Evolutionary conservation across 2,888 invertebrate genomes (phyloP), one percentile per base, ranked within the genome.

Genomic region (Troides helena): DNA sequence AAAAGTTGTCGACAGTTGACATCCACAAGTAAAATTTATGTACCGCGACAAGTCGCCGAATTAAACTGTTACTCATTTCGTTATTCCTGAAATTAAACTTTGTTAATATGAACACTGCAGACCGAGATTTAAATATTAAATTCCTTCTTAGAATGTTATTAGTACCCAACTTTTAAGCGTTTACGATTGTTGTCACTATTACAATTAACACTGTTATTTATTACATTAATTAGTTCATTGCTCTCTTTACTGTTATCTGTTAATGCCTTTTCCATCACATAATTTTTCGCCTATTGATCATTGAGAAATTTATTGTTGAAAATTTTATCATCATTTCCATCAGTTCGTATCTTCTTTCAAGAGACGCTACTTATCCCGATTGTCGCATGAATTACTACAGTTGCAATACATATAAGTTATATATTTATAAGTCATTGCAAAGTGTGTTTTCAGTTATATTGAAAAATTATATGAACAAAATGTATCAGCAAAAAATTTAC

Each of bases 1-100:
- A 72, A 83, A 89, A 91, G 86, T 91, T 90, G 84, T 78, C 87
- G 90, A 90, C 91, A 89, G 88, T 88, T 91, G 92, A 91, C 92
- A 90, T 89, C 88, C 82, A 84, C 85, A 86, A 90, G 89, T 88
- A 88, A 84, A 83, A 91, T 91, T 92, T 90, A 92, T 89, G 87
- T 84, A 83, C 85, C 84, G 78, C 80, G 76, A 77, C 80, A 81
- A 85, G 84, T 82, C 83, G 81, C 84, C 84, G 87, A 90, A 90
- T 88, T 89, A 88, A 90, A 89, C 84, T 86, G 88, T 87, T 88
- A 87, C 82, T 88, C 85, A 82, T 83, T 88, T 84, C 84, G 86
- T 87, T 89, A 91, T 88, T 87, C 81, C 90, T 80, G 89, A 85
- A 87, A 87, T 89, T 89, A 85, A 85, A 87, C 83, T 87, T 87